Evolutionary conservation across 2,888 invertebrate genomes (phyloP).

Genomic region (Drosophila multiciliata): DNA sequence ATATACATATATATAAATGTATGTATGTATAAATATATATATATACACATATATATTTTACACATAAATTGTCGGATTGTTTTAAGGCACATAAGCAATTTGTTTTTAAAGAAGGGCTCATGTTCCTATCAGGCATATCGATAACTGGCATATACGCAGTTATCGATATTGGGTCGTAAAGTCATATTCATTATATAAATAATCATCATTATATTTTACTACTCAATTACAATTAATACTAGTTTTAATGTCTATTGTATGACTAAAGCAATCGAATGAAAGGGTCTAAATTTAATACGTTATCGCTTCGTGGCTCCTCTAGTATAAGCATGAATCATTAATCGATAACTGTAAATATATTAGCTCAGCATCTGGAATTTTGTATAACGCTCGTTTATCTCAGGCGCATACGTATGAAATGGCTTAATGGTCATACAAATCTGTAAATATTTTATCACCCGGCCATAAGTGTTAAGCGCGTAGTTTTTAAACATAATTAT

Average conservation of each 20-base stretch:
- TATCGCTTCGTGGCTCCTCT: slow-evolving; percentile 3
- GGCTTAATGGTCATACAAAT: slow-evolving; percentile 21
- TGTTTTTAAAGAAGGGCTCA: slow-evolving; percentile 20
- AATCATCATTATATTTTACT: slow-evolving; percentile 29
- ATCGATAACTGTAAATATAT: slow-evolving; percentile 27
- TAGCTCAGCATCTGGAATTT: slow-evolving; percentile 27
- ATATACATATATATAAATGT: slow-evolving; percentile 4
- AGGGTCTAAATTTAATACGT: slow-evolving; percentile 28
- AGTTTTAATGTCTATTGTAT: slow-evolving; percentile 16
- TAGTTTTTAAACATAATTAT: slow-evolving; percentile 28
- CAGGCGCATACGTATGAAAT: slow-evolving; percentile 45
- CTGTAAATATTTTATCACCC: slow-evolving; percentile 49
- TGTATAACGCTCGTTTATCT: slow-evolving; percentile 39
- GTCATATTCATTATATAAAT: slow-evolving; percentile 31
- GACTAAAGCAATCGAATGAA: slow-evolving; percentile 13
- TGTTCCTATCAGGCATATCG: slow-evolving; percentile 41
- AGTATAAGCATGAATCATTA: background rate
- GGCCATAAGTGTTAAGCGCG: slow-evolving; percentile 54
- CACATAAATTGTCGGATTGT: slow-evolving; percentile 4
- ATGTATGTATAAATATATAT: slow-evolving; percentile 14
- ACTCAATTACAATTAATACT: slow-evolving; percentile 11
- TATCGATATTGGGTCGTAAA: slow-evolving; percentile 31
- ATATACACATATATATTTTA: slow-evolving; percentile 6
- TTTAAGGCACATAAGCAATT: slow-evolving; percentile 14
- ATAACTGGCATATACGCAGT: slow-evolving; percentile 6